Evolutionary conservation across 2,797 vertebrate genomes (phyloP), one percentile per base, ranked within the genome.

Genomic region (Chelonia mydas): DNA sequence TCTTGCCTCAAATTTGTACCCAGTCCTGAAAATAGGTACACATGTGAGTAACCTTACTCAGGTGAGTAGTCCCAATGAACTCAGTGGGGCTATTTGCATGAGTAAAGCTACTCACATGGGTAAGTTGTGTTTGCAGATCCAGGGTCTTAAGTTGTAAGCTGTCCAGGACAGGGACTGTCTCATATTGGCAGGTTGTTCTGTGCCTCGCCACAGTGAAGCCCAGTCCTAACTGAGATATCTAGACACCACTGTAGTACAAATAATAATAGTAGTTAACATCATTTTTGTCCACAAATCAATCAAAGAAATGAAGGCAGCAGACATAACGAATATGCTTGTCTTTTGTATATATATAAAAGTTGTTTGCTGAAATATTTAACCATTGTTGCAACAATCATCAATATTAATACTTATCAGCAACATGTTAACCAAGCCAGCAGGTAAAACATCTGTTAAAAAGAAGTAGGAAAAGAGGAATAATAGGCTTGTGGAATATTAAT

Each of bases 361-460:
- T 86, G 53, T 92, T 97, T 98, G 97, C 95, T 91, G 87, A 88
- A 94, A 91, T 96, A 96, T 97, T 97, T 98, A 95, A 97, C 97
- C 92, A 96, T 97, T 96, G 96, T 97, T 96, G 97, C 95, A 97
- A 97, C 97, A 97, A 95, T 97, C 97, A 97, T 98, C 96, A 97
- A 95, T 98, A 98, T 98, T 97, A 97, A 98, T 97, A 96, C 97
- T 97, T 98, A 97, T 96, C 96, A 97, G 97, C 97, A 97, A 98
- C 96, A 96, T 96, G 97, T 97, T 98, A 96, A 96, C 95, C 95
- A 97, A 97, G 95, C 94, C 90, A 90, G 97, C 94, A 98, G 98
- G 98, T 98, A 97, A 98, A 98, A 98, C 97, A 97, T 96, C 97
- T 97, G 97, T 97, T 98, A 97, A 98, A 98, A 98, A 98, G 96